Conservation (phyloP, 2,888 invertebrate genomes). For the Trissoscelio sp. region DNA sequence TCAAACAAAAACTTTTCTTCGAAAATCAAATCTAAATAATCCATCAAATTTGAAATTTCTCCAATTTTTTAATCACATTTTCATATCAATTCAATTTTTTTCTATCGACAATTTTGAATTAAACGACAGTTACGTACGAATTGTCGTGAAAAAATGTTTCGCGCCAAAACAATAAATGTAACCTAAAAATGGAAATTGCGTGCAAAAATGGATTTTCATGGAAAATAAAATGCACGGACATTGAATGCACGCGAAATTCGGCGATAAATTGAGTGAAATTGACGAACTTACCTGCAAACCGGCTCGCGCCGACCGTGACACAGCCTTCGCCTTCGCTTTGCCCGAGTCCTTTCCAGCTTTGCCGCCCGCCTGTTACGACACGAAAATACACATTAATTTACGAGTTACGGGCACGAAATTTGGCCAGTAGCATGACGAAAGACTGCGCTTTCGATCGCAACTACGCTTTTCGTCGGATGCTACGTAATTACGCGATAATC, state of each 20-base stretch:
- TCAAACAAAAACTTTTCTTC: background rate
- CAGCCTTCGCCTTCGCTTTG: conserved; percentile 99
- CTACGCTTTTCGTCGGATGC: conserved; percentile 76
- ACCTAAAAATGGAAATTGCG: conserved; percentile 71
- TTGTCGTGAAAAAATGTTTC: conserved; percentile 71
- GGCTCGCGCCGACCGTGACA: conserved; percentile 99
- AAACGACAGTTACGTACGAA: no score
- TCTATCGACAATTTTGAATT: conserved; percentile 18
- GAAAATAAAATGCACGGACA: no score
- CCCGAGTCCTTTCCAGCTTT: conserved; percentile 99
- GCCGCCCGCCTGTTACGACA: conserved; percentile 94
- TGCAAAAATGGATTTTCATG: no score
- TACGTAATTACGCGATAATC: conserved; percentile 79
- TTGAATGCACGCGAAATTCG: no score
- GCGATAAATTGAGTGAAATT: background rate
- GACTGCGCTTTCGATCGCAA: conserved; percentile 73
- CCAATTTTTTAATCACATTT: no score
- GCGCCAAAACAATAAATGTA: conserved; percentile 78
- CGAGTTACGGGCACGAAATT: conserved; percentile 85
- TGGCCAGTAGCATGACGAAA: conserved; percentile 84
- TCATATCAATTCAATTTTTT: no score
- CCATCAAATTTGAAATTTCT: no score
- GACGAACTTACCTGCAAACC: conserved; percentile 94
- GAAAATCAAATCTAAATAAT: no score
- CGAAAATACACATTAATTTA: conserved; percentile 84